Conservation (phyloP, 2,113 vertebrate species). For the Mustela lutreola region DNA sequence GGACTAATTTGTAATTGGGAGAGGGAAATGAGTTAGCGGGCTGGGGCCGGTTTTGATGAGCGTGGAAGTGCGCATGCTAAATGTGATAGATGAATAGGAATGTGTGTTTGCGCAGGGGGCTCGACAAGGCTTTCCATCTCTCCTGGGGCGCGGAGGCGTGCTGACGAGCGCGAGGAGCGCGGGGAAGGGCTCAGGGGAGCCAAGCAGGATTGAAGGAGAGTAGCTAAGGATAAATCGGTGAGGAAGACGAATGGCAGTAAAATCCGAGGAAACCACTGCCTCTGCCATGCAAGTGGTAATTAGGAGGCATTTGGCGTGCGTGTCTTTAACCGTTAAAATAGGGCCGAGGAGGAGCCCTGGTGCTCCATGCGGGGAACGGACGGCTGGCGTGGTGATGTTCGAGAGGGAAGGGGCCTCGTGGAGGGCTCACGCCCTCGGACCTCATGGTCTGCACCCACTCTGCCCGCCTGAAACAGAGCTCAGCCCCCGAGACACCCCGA, state of each 20-base stretch:
- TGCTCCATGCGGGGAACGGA: constrained; percentile 78
- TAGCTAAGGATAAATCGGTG: constrained; percentile 91
- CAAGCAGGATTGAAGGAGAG: constrained; percentile 87
- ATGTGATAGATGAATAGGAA: constrained; percentile 96
- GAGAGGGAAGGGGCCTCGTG: neutral
- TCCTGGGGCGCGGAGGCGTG: constrained; percentile 89
- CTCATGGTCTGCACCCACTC: neutral
- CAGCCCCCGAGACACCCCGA: accelerated
- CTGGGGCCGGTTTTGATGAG: constrained; percentile 95
- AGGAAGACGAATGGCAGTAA: constrained; percentile 90
- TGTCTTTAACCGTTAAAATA: constrained; percentile 88
- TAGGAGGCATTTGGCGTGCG: constrained; percentile 89
- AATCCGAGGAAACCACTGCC: constrained; percentile 87
- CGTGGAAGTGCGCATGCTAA: constrained; percentile 94
- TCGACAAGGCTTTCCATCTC: constrained; percentile 91
- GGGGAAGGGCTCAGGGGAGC: constrained; percentile 88
- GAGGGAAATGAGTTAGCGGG: constrained; percentile 97
- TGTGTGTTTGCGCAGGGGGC: constrained; percentile 92
- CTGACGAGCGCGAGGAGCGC: constrained; percentile 88
- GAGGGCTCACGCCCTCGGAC: neutral
- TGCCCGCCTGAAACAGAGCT: neutral
- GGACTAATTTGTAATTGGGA: constrained; percentile 99
- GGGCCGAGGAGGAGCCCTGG: constrained; percentile 77
- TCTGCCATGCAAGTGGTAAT: constrained; percentile 88
- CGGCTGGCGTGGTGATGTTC: neutral